Evolutionary conservation across 2,113 vertebrate species (phyloP).

Genomic region (Seriola dumerili): DNA sequence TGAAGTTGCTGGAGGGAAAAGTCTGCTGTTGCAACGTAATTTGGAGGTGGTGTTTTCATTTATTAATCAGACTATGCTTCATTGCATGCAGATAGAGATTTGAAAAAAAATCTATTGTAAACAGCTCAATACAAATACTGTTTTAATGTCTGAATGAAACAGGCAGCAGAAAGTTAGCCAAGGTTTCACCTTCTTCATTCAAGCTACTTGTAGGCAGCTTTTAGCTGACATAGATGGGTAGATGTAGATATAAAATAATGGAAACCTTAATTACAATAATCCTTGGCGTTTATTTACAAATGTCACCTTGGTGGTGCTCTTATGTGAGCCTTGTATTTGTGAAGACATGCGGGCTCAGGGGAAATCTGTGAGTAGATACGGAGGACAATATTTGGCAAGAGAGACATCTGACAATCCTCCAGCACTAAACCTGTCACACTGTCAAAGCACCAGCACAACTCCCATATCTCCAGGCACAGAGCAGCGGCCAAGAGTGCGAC

Average conservation of each 20-base stretch:
- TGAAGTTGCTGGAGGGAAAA: neutral
- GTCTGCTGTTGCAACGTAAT: neutral
- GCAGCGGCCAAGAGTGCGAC: slow-evolving; percentile 38
- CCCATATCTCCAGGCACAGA: slow-evolving; percentile 50
- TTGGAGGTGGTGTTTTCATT: neutral
- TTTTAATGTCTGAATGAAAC: slow-evolving; percentile 1
- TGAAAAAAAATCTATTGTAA: neutral
- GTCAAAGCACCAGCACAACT: slow-evolving; percentile 65
- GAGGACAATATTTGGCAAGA: slow-evolving; percentile 70
- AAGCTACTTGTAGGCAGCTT: slow-evolving; percentile 8
- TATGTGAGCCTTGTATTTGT: slow-evolving; percentile 54
- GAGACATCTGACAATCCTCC: slow-evolving; percentile 70
- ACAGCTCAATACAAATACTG: slow-evolving; percentile 2
- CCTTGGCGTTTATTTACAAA: slow-evolving; percentile 54
- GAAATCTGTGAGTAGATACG: slow-evolving; percentile 62
- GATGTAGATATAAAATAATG: slow-evolving; percentile 17
- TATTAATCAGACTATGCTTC: neutral
- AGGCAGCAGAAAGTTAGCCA: neutral
- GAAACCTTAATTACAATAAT: slow-evolving; percentile 56
- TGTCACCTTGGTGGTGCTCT: slow-evolving; percentile 67
- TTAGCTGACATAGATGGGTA: neutral
- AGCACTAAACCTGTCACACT: slow-evolving; percentile 73
- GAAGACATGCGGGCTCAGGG: slow-evolving; percentile 51
- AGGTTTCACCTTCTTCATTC: neutral
- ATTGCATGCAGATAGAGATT: neutral